Conservation (phyloP, 1,140 invertebrate species). For the Helicoverpa zea region DNA sequence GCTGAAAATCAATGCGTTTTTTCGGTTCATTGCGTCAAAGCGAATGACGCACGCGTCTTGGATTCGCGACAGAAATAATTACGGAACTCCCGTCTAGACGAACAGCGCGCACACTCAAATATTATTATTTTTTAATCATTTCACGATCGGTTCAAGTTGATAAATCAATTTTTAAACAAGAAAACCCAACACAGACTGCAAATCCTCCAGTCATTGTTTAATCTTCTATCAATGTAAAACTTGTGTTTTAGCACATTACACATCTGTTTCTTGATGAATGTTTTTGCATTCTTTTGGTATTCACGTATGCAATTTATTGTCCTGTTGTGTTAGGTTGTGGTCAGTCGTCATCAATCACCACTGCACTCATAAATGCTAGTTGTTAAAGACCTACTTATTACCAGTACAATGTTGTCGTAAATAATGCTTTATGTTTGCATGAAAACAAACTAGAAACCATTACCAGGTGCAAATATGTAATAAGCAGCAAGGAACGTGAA, state of each 20-base stretch:
- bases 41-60: conserved; percentile 61
- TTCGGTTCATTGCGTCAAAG: conserved; percentile 61
- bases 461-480: neutral
- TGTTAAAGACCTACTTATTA: neutral
- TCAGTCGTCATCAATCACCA: neutral
- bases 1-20: conserved; percentile 41
- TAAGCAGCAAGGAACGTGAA: neutral
- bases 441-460: neutral
- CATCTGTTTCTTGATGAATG: neutral
- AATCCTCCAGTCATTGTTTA: too few species aligned
- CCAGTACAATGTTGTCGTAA: neutral
- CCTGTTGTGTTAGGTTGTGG: conserved; percentile 21
- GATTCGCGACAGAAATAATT: conserved; percentile 60
- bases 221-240: too few species aligned
- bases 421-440: neutral
- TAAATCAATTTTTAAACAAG: neutral
- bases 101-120: conserved; percentile 15
- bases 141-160: neutral
- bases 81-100: conserved; percentile 57
- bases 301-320: neutral
- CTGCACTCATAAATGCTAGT: neutral
- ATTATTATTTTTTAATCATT: conserved; percentile 22
- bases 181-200: too few species aligned
- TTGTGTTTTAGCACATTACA: neutral
- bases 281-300: neutral